Conservation (phyloP, 64 coral and sea anemone genomes). For the Stichodactyla mertensii region DNA sequence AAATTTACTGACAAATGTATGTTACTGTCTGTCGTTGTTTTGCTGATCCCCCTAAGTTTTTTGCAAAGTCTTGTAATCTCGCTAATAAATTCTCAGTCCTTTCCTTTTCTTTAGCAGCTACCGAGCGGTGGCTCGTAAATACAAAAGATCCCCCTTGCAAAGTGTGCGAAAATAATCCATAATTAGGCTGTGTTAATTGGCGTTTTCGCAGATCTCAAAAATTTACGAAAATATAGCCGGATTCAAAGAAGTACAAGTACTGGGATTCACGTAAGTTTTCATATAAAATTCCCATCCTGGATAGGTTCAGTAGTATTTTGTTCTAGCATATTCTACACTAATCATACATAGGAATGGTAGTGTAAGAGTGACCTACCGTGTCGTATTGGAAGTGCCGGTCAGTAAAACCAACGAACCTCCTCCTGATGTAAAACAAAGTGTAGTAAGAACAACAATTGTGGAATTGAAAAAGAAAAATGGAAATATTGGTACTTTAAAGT, state of each 20-base stretch:
- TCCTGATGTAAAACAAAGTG: slow-evolving; percentile 17
- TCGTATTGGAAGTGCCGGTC: slow-evolving; percentile 46
- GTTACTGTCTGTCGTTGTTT: no score
- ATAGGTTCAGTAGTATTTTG: no score
- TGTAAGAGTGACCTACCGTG: slow-evolving; percentile 52
- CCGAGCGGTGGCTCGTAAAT: no score
- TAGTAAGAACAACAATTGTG: slow-evolving; percentile 39
- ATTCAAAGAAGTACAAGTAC: background rate
- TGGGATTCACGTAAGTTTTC: background rate
- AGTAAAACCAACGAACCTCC: slow-evolving; percentile 36
- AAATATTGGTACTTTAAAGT: slow-evolving; percentile 40
- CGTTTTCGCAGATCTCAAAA: background rate
- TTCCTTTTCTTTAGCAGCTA: no score
- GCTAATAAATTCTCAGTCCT: no score
- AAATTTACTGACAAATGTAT: no score
- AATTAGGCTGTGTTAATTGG: no score
- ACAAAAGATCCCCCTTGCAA: no score
- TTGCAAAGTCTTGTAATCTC: no score
- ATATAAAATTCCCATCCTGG: no score
- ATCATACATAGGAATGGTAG: slow-evolving; percentile 42
- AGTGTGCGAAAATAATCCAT: no score
- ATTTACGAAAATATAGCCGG: background rate
- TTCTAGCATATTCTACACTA: background rate
- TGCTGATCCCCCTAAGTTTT: no score
- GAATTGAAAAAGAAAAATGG: slow-evolving; percentile 42